A percentile compares a stretch with the other conserved stretches of the same genome.
phyloP scores from a whole-genome alignment of 2,888 invertebrate species.

The Synergus laeviventris region DNA sequence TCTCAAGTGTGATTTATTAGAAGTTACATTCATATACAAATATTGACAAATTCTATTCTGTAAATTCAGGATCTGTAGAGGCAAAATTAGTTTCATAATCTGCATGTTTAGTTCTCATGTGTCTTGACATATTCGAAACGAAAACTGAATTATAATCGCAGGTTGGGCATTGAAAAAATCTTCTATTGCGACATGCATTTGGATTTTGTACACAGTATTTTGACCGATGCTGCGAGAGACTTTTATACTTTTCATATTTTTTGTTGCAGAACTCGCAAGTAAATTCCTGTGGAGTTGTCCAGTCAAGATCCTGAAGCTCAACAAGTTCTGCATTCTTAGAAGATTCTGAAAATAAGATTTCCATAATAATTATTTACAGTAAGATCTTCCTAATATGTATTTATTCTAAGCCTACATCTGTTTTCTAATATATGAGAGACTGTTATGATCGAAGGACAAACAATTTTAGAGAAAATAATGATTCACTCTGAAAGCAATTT shows the following conservation, averaged over 20 bases:
- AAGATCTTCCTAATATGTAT: background rate
- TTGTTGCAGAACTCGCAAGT: conserved; percentile 35
- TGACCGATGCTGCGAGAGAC: conserved; percentile 21
- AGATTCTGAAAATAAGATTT: conserved; percentile 12
- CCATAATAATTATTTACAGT: background rate
- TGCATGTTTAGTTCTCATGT: conserved; percentile 20
- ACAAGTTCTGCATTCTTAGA: background rate
- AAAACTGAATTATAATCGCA: conserved; percentile 35
- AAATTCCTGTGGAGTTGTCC: background rate
- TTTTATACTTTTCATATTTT: conserved; percentile 34
- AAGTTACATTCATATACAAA: background rate
- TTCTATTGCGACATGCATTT: conserved; percentile 31
- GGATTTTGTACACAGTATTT: conserved; percentile 36
- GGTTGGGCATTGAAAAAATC: conserved; percentile 28
- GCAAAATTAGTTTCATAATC: conserved; percentile 27
- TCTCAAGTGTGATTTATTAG: background rate
- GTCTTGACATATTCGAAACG: conserved; percentile 23
- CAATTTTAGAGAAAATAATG: no score
- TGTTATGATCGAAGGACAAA: background rate
- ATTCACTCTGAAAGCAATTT: background rate
- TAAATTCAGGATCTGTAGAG: background rate
- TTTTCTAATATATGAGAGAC: background rate
- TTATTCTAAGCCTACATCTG: background rate
- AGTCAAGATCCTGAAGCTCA: conserved; percentile 1
- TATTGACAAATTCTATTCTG: conserved; percentile 1